These are phyloP conservation scores for Paramormyrops kingsleyae DNA, from an alignment of 2,113 vertebrate species.

Conservation along the genomic window DNA sequence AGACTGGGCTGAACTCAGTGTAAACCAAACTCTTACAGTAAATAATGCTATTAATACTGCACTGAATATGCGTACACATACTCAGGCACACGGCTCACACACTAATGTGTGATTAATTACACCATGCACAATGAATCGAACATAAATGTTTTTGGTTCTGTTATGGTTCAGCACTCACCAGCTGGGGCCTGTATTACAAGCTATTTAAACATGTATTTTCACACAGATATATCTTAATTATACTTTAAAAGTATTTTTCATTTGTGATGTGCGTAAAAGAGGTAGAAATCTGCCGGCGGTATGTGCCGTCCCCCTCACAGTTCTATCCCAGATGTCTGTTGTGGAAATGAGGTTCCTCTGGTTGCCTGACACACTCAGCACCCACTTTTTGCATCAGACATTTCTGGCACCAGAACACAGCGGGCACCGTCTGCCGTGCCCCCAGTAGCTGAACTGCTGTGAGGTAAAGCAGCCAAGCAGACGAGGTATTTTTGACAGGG, in stretches of 20 bases:
- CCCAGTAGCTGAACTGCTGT: background rate
- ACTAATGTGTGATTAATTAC: background rate
- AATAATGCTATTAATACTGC: slow-evolving; percentile 60
- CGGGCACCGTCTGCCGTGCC: background rate
- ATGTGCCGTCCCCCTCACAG: background rate
- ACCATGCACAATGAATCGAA: background rate
- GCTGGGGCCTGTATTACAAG: background rate
- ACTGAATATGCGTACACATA: slow-evolving; percentile 10
- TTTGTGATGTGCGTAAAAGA: background rate
- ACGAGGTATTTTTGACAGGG: background rate
- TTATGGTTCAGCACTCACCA: background rate
- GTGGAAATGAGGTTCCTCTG: background rate
- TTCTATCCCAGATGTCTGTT: background rate
- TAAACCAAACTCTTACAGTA: slow-evolving; percentile 69
- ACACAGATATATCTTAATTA: background rate
- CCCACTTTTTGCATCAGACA: background rate
- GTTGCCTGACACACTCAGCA: too few relatives aligned
- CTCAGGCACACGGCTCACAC: background rate
- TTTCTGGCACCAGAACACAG: background rate
- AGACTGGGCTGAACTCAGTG: slow-evolving; percentile 52
- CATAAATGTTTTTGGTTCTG: background rate
- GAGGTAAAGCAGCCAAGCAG: background rate
- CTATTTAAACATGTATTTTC: background rate
- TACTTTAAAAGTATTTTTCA: background rate
- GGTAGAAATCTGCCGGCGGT: too few relatives aligned